Evolutionary conservation across 2,888 invertebrate genomes (phyloP).

Genomic region (Argyresthia albistria): DNA sequence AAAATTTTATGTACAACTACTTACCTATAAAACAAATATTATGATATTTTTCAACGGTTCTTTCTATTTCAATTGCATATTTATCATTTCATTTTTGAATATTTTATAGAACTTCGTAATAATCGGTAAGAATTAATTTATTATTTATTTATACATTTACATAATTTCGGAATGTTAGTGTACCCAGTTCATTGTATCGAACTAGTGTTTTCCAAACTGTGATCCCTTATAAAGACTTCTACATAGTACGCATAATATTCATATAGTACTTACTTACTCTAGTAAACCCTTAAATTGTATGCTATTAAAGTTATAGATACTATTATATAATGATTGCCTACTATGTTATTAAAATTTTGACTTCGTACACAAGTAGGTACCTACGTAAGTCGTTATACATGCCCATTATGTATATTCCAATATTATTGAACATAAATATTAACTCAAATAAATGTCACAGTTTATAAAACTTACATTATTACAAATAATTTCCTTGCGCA

Average conservation of each 20-base stretch:
- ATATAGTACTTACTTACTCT: slow-evolving; percentile 9
- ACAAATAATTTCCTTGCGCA: not conserved
- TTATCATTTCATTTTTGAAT: too few relatives aligned
- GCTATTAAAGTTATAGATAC: not conserved
- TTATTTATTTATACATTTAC: too few relatives aligned
- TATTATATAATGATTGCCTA: not conserved
- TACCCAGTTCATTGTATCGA: slow-evolving; percentile 42
- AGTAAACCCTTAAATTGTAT: not conserved
- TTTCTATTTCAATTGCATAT: too few relatives aligned
- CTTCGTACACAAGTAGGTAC: not conserved
- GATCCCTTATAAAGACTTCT: slow-evolving; percentile 72
- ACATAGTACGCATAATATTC: slow-evolving; percentile 50
- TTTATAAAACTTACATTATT: not conserved
- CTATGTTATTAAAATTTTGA: not conserved
- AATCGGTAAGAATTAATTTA: too few relatives aligned
- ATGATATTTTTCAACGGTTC: too few relatives aligned
- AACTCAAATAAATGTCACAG: not conserved
- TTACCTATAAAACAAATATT: too few relatives aligned
- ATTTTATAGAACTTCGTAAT: too few relatives aligned
- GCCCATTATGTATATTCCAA: not conserved
- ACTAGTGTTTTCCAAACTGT: slow-evolving; percentile 69
- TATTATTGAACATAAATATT: not conserved
- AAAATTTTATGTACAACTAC: too few relatives aligned
- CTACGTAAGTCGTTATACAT: not conserved
- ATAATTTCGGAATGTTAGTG: slow-evolving; percentile 12